Evolutionary conservation across 2,113 vertebrate species (phyloP).

Genomic region (Pipa parva): DNA sequence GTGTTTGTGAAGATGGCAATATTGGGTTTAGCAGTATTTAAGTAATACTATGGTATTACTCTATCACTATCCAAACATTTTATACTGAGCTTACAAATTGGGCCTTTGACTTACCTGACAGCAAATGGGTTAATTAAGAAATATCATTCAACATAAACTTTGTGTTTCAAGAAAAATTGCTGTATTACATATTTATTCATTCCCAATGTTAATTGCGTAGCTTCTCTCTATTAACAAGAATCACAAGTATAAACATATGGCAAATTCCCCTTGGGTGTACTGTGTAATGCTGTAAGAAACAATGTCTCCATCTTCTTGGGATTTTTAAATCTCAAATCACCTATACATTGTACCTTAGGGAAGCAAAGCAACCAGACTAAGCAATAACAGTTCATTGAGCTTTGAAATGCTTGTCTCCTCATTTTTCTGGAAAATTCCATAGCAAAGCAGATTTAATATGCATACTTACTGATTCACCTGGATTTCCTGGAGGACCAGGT

Average conservation of each 20-base stretch:
- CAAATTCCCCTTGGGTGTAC: constrained; percentile 7
- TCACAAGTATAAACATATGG: constrained; percentile 31
- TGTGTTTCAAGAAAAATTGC: constrained; percentile 14
- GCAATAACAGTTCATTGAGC: constrained; percentile 17
- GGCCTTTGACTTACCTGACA: constrained; percentile 11
- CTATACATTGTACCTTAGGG: constrained; percentile 27
- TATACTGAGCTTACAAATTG: constrained; percentile 9
- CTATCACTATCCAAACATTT: no score
- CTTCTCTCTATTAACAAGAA: constrained; percentile 25
- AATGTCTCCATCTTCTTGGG: background rate
- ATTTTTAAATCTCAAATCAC: constrained; percentile 25
- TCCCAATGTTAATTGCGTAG: constrained; percentile 11
- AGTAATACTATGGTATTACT: no score
- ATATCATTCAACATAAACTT: constrained; percentile 27
- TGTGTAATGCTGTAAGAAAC: constrained; percentile 19
- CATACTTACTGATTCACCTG: constrained; percentile 88
- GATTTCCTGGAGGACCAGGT: constrained; percentile 77
- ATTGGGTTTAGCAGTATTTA: no score
- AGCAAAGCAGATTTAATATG: constrained; percentile 5
- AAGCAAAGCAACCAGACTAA: constrained; percentile 21
- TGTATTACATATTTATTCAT: constrained; percentile 30
- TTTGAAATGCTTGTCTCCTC: constrained; percentile 28
- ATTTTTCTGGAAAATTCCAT: constrained; percentile 22
- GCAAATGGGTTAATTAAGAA: constrained; percentile 24
- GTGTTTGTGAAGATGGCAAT: no score